Percentiles rank a stretch among this genome's conserved stretches.
phyloP scores from a whole-genome alignment of 2,797 vertebrate species.

The Pampus argenteus region DNA sequence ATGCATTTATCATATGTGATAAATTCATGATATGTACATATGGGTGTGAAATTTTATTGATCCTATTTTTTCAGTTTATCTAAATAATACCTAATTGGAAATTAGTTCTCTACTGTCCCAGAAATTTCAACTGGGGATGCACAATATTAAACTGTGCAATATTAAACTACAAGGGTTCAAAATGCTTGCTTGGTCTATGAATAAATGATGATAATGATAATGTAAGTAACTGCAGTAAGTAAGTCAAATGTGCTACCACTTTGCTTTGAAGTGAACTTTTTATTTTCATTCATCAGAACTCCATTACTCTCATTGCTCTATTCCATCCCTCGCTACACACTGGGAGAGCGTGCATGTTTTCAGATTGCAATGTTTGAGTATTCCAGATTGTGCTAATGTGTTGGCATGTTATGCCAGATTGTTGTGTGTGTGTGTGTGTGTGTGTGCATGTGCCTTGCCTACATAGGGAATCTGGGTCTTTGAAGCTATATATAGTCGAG shows the following conservation, averaged over 20 bases:
- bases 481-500: conserved; percentile 80
- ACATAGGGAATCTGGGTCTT: conserved; percentile 81
- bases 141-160: too few relatives aligned
- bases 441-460: conserved; percentile 47
- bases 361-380: conserved; percentile 47
- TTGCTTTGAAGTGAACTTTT: background rate
- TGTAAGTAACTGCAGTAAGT: background rate
- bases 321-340: conserved; percentile 45
- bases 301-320: conserved; percentile 61
- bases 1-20: too few relatives aligned
- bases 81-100: too few relatives aligned
- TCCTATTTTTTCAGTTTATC: too few relatives aligned
- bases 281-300: too few relatives aligned
- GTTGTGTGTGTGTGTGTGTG: conserved; percentile 31
- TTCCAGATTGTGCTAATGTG: conserved; percentile 61
- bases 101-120: too few relatives aligned
- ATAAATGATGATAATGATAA: background rate
- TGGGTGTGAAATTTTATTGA: too few relatives aligned
- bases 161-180: too few relatives aligned
- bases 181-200: too few relatives aligned
- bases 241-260: background rate
- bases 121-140: too few relatives aligned
- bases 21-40: too few relatives aligned
- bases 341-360: conserved; percentile 31
- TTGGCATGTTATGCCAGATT: conserved; percentile 52